Evolutionary conservation across 2,113 vertebrate species (phyloP).

Genomic region (Paradoxurus hermaphroditus): DNA sequence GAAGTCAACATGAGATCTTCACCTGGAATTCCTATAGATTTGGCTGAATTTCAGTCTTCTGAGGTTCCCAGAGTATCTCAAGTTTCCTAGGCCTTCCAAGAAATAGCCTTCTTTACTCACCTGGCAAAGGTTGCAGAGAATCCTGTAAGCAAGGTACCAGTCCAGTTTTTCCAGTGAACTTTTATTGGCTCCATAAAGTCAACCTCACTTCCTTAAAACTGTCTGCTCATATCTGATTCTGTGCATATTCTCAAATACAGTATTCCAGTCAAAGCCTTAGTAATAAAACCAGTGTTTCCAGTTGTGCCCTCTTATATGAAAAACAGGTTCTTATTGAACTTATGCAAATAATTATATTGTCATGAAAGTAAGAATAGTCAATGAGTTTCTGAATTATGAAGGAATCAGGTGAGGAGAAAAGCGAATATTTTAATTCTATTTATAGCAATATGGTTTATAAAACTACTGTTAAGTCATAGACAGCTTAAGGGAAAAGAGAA

Average conservation of each 20-base stretch:
- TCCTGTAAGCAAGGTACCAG: background rate
- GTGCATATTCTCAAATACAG: background rate
- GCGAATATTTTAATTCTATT: background rate
- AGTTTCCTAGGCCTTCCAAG: background rate
- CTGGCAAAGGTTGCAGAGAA: background rate
- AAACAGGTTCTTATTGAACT: background rate
- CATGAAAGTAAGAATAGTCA: background rate
- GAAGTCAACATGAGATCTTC: background rate
- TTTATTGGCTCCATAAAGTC: background rate
- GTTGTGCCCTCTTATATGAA: background rate
- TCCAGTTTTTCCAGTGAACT: background rate
- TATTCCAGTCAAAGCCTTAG: background rate
- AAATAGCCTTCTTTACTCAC: background rate
- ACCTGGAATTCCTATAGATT: background rate
- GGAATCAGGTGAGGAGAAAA: background rate
- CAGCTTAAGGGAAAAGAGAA: background rate
- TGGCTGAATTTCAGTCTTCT: background rate
- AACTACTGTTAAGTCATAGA: background rate
- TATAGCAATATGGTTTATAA: background rate
- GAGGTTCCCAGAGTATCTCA: background rate
- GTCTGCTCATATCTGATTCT: background rate
- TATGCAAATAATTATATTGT: background rate
- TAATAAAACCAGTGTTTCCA: background rate
- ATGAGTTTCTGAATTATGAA: background rate
- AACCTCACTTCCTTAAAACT: background rate